phyloP scores from a whole-genome alignment of 2,888 invertebrate species.

The Eurois occulta region DNA sequence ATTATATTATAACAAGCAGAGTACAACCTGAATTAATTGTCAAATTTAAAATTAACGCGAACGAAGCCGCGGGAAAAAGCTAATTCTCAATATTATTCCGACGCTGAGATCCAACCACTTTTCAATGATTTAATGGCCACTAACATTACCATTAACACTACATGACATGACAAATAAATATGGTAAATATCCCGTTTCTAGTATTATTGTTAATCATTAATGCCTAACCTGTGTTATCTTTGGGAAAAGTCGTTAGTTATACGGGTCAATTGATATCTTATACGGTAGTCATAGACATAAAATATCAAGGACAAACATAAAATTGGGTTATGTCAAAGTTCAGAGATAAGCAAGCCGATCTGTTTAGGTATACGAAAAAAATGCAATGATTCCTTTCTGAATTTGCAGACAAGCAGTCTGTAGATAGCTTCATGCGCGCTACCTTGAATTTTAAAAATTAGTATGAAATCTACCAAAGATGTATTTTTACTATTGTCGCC shows the following conservation, averaged over 20 bases:
- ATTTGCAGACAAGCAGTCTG: neutral
- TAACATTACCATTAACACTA: no score
- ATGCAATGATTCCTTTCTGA: no score
- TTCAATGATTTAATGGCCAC: neutral
- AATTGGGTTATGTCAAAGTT: slow-evolving; percentile 41
- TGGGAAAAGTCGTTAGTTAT: neutral
- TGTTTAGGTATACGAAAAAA: slow-evolving; percentile 10
- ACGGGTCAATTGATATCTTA: slow-evolving; percentile 4
- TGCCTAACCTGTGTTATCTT: neutral
- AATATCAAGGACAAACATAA: slow-evolving; percentile 15
- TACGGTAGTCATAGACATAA: neutral
- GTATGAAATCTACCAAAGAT: neutral
- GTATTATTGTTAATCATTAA: no score
- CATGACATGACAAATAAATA: no score
- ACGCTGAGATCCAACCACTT: neutral
- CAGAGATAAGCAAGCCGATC: slow-evolving; percentile 42
- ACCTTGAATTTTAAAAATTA: neutral
- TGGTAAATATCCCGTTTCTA: no score
- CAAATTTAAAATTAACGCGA: no score
- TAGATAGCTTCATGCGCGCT: neutral
- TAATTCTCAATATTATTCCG: neutral
- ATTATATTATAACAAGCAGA: no score
- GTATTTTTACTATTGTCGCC: neutral
- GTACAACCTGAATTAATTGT: no score
- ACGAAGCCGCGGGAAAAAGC: no score